Base-by-base conservation (phyloP, 2,113 vertebrate species). In the Zosterops japonicus region DNA sequence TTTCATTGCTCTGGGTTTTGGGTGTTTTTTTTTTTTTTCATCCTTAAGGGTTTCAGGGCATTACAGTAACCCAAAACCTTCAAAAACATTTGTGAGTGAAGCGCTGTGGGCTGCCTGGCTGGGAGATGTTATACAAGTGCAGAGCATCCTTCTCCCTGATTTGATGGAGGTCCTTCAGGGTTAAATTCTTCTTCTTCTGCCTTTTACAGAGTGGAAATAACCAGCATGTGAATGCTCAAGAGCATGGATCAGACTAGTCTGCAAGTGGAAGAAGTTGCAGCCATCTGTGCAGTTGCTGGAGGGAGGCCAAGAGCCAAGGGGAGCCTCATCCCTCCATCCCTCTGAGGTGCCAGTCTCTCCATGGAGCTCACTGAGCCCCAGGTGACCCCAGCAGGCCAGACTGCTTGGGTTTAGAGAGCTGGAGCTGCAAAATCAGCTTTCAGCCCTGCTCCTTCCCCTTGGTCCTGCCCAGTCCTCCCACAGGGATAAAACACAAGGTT, bases 191-290 rank as follows among this genome's bases (percentile, higher is more conserved):
- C 74, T 39, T 39, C 39, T 92, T 39, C 87, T 94, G 90, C 74
- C 60, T 90, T 90, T 91, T 61, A 11, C 92, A 94, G 75, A 88
- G 87, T 87, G 75, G 95, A 93, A 95, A 87, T 28, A 90, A 72
- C 70, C 90, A 91, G 84, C 49, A 23, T 65, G 74, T 52, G 90
- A 76, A 83, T 46, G 85, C 57, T 91, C 14, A 36, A 49, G 87
- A 91, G 74, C 4, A 0, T 67, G 84, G 81, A 71, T 55, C 2
- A 6, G 77, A 71, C 87, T 12, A 33, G 87, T 53, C 76, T 91
- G 87, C 68, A 46, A 93, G 69, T 59, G 36, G 60, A 93, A 94
- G 91, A 49, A 57, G 83, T 13, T 87, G 91, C 64, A 78, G 17
- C 93, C 91, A 96, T 93, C 95, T 96, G 60, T 59, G 87, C 31